Evolutionary conservation across 2,113 vertebrate species (phyloP).

Genomic region (Megaceryle torquata): DNA sequence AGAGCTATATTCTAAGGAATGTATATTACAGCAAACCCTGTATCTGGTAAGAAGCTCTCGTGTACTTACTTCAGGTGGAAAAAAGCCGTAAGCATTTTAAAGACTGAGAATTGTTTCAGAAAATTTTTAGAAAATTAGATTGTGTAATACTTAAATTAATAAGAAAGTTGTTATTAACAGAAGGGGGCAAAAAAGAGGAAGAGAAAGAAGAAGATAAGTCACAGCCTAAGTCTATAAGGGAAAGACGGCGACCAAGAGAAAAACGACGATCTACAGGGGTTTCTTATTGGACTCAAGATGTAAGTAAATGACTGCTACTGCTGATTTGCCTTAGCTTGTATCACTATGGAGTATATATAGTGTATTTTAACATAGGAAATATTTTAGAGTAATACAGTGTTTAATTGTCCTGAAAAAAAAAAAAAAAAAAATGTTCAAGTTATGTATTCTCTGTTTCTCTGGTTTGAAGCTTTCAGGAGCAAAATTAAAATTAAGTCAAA

Average conservation of each 20-base stretch:
- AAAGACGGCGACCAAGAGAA: slow-evolving; percentile 93
- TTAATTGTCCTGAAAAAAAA: not conserved
- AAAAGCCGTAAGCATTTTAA: not conserved
- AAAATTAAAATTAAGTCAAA: not conserved
- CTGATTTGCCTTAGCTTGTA: not conserved
- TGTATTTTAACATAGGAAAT: not conserved
- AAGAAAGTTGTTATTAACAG: slow-evolving; percentile 71
- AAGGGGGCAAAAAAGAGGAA: slow-evolving; percentile 88
- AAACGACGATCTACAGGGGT: slow-evolving; percentile 95
- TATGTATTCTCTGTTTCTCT: not conserved
- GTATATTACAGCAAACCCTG: not conserved
- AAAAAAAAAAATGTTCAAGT: not conserved
- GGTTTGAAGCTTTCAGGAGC: not conserved
- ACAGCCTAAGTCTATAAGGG: slow-evolving; percentile 93
- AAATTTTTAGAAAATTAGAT: not conserved
- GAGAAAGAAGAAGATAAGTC: slow-evolving; percentile 97
- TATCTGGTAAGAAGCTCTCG: not conserved
- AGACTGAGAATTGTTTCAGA: not conserved
- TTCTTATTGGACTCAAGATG: slow-evolving; percentile 92
- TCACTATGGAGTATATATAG: not conserved
- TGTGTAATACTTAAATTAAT: not conserved
- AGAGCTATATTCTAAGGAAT: not conserved
- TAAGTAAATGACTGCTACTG: slow-evolving; percentile 63
- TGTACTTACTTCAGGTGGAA: not conserved
- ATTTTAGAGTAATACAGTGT: not conserved